Conservation (phyloP, 2,797 vertebrate genomes). For the Apogon talboti region DNA sequence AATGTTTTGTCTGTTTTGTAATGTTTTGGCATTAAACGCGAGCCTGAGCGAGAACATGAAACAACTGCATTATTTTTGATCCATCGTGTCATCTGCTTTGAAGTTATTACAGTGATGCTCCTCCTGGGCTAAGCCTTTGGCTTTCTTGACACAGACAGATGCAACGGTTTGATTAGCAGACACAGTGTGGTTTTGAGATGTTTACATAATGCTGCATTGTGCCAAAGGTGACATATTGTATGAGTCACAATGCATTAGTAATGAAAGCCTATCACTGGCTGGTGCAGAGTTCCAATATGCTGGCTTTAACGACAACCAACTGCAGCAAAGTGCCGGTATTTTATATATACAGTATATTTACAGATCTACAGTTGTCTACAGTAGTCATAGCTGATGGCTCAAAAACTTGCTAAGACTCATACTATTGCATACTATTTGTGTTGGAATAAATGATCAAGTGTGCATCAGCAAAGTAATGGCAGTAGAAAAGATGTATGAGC, state of each 20-base stretch:
- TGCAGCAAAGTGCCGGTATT: conserved; percentile 14
- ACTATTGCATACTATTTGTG: conserved; percentile 12
- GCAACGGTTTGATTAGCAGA: conserved; percentile 47
- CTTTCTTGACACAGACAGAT: conserved; percentile 48
- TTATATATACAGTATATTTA: conserved; percentile 1
- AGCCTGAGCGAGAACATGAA: conserved; percentile 33
- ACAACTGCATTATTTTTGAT: conserved; percentile 45
- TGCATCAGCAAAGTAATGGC: conserved; percentile 16
- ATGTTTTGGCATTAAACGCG: conserved; percentile 45
- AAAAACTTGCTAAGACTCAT: conserved; percentile 1
- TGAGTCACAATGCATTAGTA: conserved; percentile 41
- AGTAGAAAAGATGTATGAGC: conserved; percentile 37
- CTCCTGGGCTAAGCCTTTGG: conserved; percentile 28
- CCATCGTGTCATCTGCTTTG: conserved; percentile 46
- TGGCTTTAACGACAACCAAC: conserved; percentile 30
- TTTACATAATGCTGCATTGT: conserved; percentile 47
- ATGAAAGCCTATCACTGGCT: conserved; percentile 39
- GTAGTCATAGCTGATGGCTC: no score
- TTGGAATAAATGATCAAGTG: conserved; percentile 18
- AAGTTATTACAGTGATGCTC: conserved; percentile 35
- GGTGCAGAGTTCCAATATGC: conserved; percentile 29
- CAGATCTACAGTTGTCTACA: neutral
- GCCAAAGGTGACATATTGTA: conserved; percentile 67
- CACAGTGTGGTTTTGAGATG: conserved; percentile 37
- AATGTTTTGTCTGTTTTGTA: conserved; percentile 41